A percentile compares a stretch with the other conserved stretches of the same genome.
These are phyloP conservation scores for Sylvietta virens DNA, from an alignment of 2,113 vertebrate species.

Conservation along the genomic window DNA sequence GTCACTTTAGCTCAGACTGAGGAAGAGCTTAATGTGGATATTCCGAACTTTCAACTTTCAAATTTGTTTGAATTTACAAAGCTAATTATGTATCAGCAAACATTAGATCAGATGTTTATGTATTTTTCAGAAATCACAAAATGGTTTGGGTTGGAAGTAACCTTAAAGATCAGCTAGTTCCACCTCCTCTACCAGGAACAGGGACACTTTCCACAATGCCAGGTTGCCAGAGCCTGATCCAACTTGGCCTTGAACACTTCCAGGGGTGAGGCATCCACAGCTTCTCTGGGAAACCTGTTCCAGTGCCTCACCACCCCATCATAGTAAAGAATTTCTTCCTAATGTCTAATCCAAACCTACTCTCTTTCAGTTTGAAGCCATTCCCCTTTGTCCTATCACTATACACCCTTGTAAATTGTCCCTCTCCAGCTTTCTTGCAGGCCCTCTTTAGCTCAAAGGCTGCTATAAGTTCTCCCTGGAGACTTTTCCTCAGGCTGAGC, in stretches of 20 bases:
- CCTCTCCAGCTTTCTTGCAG: neutral
- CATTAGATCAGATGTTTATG: neutral
- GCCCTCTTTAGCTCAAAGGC: neutral
- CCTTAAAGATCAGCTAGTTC: neutral
- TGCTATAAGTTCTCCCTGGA: neutral
- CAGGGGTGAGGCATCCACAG: neutral
- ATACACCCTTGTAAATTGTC: neutral
- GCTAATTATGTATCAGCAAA: neutral
- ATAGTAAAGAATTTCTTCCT: neutral
- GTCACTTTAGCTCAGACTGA: neutral
- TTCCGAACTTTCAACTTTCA: neutral
- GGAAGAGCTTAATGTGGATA: neutral
- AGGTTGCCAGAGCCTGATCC: neutral
- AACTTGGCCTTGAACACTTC: neutral
- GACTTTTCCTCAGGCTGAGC: neutral
- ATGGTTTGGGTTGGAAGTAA: neutral
- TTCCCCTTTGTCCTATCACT: neutral
- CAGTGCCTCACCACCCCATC: neutral
- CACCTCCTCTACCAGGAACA: neutral
- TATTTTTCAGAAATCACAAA: neutral
- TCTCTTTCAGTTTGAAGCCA: neutral
- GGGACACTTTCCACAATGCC: neutral
- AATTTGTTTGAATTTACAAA: neutral
- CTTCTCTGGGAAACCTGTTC: neutral
- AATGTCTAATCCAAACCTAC: neutral